Percentiles rank a stretch among this genome's conserved stretches.
Evolutionary conservation across 2,113 vertebrate genomes (phyloP).

Genomic region (Alouatta palliata): DNA sequence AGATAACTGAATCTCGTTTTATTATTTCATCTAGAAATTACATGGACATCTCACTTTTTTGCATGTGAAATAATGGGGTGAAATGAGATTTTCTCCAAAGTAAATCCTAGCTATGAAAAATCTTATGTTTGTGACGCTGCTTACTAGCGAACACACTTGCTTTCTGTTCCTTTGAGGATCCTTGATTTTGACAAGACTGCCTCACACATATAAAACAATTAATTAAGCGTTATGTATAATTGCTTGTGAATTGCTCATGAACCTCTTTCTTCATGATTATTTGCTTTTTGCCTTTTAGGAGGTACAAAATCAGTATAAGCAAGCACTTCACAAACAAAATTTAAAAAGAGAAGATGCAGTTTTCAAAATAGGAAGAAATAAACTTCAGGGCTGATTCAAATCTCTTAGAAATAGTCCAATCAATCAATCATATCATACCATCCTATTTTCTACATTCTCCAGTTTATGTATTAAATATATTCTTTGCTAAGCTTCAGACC

Average conservation of each 20-base stretch:
- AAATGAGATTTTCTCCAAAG: conserved; percentile 18
- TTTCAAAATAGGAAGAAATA: conserved; percentile 35
- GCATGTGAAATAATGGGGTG: neutral
- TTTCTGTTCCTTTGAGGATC: conserved; percentile 26
- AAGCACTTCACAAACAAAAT: neutral
- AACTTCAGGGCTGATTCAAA: conserved; percentile 1
- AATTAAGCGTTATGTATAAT: conserved; percentile 64
- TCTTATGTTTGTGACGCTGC: neutral
- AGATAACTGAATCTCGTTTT: conserved; percentile 15
- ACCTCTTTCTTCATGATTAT: conserved; percentile 41
- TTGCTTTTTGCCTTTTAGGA: conserved; percentile 55
- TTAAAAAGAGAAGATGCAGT: neutral
- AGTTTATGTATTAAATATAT: neutral
- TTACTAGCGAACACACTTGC: neutral
- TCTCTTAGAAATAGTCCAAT: neutral
- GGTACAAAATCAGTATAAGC: neutral
- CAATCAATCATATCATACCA: neutral
- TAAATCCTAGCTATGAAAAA: neutral
- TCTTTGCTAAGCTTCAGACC: neutral
- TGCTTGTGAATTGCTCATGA: neutral
- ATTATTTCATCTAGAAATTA: neutral
- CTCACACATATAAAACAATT: conserved; percentile 47
- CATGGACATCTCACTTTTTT: neutral
- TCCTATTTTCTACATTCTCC: neutral
- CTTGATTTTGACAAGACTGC: conserved; percentile 57